Evolutionary conservation across 2,113 vertebrate genomes (phyloP), one percentile per base, ranked within the genome.

Genomic region (Nothobranchius kuhntae): DNA sequence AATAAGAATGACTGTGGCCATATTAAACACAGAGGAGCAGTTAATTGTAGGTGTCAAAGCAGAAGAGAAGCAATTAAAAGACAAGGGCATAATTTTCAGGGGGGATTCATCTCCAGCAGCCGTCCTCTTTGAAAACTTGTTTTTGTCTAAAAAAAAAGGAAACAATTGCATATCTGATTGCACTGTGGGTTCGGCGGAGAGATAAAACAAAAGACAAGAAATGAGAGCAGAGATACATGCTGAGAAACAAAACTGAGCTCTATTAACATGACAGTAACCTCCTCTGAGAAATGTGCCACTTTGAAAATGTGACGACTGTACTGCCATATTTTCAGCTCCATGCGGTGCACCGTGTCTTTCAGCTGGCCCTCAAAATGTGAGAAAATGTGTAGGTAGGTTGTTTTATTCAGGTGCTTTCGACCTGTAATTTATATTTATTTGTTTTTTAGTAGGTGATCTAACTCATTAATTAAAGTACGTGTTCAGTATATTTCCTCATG

Each of bases 61-160:
- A 90, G 80, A 93, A 69, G 55, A 88, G 87, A 93, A 70, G 92
- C 92, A 93, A 94, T 94, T 94, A 94, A 88, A 85, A 89, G 66
- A 78, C 61, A 83, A 84, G 80, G 81, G 90, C 78, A 89, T 87
- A 81, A 80, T 91, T 91, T 82, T 91, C 86, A 59, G 78, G 89
- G 81, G 89, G 44, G 13, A 80, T 79, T 88, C 85, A 24, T 85
- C 64, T 70, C 65, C 72, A 56, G 56, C 54, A 62, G 52, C 53
- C 4, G 10, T 56, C 77, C 72, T 42, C 44, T 0, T 69, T 72
- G 61, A 65, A 78, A 84, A 74, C 64, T 68, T 73, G 73, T 79
- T 87, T 84, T 82, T 77, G 56, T 82, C 57, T 53, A 62, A 74
- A 78, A 65, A 62, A 83, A 21, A 82, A 24, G 13, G 65, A 71